Evolutionary conservation across 2,113 vertebrate species (phyloP), one percentile per base, ranked within the genome.

Genomic region (Pollachius pollachius): DNA sequence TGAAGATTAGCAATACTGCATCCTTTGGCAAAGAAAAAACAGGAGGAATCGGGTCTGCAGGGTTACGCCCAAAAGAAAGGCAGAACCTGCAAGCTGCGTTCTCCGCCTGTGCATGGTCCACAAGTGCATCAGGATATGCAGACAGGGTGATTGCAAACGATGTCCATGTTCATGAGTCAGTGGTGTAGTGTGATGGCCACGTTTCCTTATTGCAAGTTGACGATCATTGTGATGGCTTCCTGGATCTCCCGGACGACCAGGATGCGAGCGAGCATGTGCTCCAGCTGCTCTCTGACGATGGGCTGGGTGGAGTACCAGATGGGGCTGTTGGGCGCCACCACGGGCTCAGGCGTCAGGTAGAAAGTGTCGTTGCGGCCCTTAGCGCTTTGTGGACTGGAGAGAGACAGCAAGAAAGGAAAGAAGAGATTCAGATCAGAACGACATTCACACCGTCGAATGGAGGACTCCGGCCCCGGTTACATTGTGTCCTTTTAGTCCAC

Each of bases 271-370:
- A 99, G 94, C 96, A 99, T 98, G 89, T 98, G 97, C 85, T 97
- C 96, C 95, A 99, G 94, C 87, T 97, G 95, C 83, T 98, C 96
- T 90, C 94, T 94, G 78, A 94, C 93, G 93, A 99, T 98, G 64
- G 97, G 96, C 85, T 99, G 97, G 67, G 97, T 96, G 1, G 97
- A 99, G 91, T 99, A 99, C 97, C 97, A 99, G 89, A 99, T 98
- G 16, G 97, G 97, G 88, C 97, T 99, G 94, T 99, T 99, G 54
- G 97, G 97, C 70, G 97, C 97, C 86, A 99, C 97, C 69, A 99
- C 97, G 0, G 97, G 96, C 83, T 99, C 97, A 0, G 97, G 97
- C 6, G 97, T 99, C 92, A 99, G 94, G 92, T 99, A 99, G 94
- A 98, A 99, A 5, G 96, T 99, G 89, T 99, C 97, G 73, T 98